A percentile compares a stretch with the other conserved stretches of the same genome.
Conservation (phyloP, 2,113 vertebrate species). For the Rhinoderma darwinii region DNA sequence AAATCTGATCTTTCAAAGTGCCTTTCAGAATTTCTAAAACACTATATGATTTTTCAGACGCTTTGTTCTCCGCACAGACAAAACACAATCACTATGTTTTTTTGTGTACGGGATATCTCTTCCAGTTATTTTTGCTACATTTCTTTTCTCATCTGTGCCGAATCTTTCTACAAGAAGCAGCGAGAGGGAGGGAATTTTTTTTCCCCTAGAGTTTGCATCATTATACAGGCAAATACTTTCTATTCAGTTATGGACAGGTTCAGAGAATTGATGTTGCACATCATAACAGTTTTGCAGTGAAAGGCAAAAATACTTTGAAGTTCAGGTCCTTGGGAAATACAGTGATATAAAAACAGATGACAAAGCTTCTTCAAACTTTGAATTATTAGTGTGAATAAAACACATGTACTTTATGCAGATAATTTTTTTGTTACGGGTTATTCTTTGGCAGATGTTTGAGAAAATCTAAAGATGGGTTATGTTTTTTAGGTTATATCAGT, state of each 20-base stretch:
- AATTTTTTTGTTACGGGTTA: neutral
- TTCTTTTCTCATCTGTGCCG: constrained; percentile 39
- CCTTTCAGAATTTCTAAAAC: constrained; percentile 50
- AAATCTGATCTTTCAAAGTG: constrained; percentile 53
- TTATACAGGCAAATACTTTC: constrained; percentile 58
- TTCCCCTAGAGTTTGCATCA: constrained; percentile 52
- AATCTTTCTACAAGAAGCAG: constrained; percentile 15
- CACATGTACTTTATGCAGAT: constrained; percentile 33
- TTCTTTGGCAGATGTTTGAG: neutral
- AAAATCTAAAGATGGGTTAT: neutral
- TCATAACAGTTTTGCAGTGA: constrained; percentile 53
- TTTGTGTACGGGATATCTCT: constrained; percentile 12
- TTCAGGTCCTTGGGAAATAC: constrained; percentile 40
- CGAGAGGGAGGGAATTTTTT: neutral
- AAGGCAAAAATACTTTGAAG: constrained; percentile 57
- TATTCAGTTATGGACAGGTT: constrained; percentile 59
- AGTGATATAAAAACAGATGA: constrained; percentile 34
- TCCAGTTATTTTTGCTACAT: constrained; percentile 40
- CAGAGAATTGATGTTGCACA: constrained; percentile 55
- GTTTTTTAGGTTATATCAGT: neutral
- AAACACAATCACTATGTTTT: constrained; percentile 43
- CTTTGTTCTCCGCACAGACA: constrained; percentile 37
- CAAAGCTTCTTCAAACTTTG: constrained; percentile 27
- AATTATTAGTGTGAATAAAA: constrained; percentile 30
- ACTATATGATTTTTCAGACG: constrained; percentile 26